phyloP scores from a whole-genome alignment of 2,113 vertebrate genomes.

The Notothenia rossii region DNA sequence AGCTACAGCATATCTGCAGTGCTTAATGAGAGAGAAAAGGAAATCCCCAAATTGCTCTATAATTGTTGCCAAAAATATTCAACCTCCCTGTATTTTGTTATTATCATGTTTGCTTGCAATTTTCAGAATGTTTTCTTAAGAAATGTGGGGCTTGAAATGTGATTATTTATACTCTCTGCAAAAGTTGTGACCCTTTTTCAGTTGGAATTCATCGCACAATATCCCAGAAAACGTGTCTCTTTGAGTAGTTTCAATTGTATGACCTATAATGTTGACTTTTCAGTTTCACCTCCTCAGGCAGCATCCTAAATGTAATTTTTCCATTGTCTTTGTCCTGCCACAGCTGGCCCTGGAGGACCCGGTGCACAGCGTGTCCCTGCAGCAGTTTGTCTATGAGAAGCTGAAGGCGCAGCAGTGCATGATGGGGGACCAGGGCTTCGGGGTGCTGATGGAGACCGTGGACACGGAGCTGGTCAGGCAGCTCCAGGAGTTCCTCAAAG shows the following conservation, averaged over 20 bases:
- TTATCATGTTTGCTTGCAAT: not conserved
- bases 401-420: constrained; percentile 94
- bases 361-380: constrained; percentile 93
- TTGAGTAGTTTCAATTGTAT: not conserved
- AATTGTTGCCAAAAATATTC: not conserved
- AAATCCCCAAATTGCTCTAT: constrained; percentile 12
- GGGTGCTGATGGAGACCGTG: constrained; percentile 95
- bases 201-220: not conserved
- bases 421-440: constrained; percentile 92
- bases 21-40: not conserved
- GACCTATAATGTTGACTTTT: not conserved
- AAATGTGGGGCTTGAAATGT: not conserved
- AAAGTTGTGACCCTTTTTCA: not conserved
- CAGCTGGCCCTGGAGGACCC: constrained; percentile 96
- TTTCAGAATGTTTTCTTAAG: not conserved
- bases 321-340: constrained; percentile 11
- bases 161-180: not conserved
- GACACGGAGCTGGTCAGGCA: constrained; percentile 95
- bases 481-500: constrained; percentile 94
- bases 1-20: not conserved
- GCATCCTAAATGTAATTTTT: constrained; percentile 30
- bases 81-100: not conserved
- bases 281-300: not conserved
- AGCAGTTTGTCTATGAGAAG: constrained; percentile 96
- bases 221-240: too few species aligned